Conservation (phyloP, 2,888 invertebrate genomes). For the Bruchidius siliquastri region DNA sequence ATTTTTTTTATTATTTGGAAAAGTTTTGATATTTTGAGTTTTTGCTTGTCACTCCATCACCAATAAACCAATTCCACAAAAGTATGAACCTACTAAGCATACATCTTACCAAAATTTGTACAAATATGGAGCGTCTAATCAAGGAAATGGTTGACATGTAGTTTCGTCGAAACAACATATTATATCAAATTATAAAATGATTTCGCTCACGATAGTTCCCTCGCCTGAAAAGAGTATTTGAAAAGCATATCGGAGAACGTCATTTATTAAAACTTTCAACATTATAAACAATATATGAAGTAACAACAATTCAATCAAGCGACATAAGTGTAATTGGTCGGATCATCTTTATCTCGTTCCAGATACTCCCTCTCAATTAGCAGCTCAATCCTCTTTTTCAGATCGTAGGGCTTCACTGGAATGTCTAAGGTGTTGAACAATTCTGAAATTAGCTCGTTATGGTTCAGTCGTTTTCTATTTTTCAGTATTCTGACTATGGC, state of each 20-base stretch:
- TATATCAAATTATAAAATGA: no score
- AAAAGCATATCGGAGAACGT: not conserved
- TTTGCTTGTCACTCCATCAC: no score
- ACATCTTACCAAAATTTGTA: no score
- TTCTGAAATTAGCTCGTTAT: conserved; percentile 91
- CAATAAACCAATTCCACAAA: no score
- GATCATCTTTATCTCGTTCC: conserved; percentile 93
- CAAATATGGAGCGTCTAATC: no score
- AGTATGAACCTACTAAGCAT: no score
- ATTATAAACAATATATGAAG: not conserved
- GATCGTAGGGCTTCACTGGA: conserved; percentile 94
- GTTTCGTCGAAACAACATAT: no score
- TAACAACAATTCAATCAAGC: conserved; percentile 58
- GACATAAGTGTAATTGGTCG: conserved; percentile 92
- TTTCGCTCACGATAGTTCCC: no score
- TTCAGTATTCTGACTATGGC: conserved; percentile 99
- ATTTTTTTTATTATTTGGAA: no score
- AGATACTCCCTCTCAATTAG: conserved; percentile 98
- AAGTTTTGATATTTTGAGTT: no score
- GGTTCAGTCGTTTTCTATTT: conserved; percentile 88
- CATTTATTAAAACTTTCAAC: not conserved
- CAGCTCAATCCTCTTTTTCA: conserved; percentile 96
- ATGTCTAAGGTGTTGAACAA: conserved; percentile 95
- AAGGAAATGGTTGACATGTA: no score
- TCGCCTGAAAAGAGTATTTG: no score